Conservation (phyloP, 2,888 invertebrate genomes). For the Cyaniris semiargus region DNA sequence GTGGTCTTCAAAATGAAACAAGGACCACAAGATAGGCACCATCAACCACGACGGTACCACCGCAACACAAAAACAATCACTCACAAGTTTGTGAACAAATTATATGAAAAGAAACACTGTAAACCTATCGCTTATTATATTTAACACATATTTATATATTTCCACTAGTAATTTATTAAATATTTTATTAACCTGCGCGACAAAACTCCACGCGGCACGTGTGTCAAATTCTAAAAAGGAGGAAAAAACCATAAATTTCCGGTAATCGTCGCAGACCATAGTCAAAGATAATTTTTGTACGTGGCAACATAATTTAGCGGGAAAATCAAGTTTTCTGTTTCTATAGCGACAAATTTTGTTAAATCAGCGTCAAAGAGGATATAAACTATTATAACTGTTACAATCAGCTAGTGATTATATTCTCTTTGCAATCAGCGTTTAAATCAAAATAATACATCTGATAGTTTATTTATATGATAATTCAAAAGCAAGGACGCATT, state of each 20-base stretch:
- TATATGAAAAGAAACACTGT: constrained; percentile 52
- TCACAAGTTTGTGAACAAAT: constrained; percentile 1
- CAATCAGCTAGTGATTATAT: too few species aligned
- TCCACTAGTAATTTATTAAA: constrained; percentile 52
- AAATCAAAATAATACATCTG: too few species aligned
- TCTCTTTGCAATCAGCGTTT: too few species aligned
- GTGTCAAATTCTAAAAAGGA: constrained; percentile 78
- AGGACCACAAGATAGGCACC: neutral
- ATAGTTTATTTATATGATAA: too few species aligned
- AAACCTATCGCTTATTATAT: neutral
- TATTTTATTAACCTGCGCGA: constrained; percentile 72
- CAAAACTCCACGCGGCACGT: constrained; percentile 80
- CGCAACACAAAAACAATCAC: constrained; percentile 7
- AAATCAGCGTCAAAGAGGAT: neutral
- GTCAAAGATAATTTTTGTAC: constrained; percentile 43
- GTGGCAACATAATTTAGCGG: constrained; percentile 50
- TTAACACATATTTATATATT: constrained; percentile 36
- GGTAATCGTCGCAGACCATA: constrained; percentile 61
- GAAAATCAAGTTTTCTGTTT: constrained; percentile 7
- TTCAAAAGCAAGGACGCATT: too few species aligned
- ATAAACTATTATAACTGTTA: too few species aligned
- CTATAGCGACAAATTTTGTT: constrained; percentile 3
- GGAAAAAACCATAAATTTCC: constrained; percentile 67
- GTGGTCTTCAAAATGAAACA: neutral
- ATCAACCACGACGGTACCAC: constrained; percentile 12